Percentiles rank a stretch among this genome's conserved stretches.
These are phyloP conservation scores for Epizoanthus illoricatus DNA, from an alignment of 92 coral and sea anemone species.

Conservation along the genomic window DNA sequence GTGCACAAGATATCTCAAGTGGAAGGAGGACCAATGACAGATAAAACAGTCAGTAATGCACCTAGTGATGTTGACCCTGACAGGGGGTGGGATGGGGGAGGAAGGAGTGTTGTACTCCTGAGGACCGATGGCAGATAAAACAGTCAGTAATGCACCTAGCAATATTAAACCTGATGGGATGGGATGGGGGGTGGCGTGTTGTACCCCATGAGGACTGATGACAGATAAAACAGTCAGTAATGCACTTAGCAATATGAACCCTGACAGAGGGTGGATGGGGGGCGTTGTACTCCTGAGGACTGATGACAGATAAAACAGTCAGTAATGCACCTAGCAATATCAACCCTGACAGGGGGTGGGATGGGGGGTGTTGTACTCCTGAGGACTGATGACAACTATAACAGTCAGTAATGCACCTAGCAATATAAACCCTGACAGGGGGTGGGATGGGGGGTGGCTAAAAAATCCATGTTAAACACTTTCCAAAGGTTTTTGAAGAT, in stretches of 20 bases:
- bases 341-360: too few species aligned
- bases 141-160: constrained; percentile 33
- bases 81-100: too few species aligned
- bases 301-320: constrained; percentile 61
- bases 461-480: too few species aligned
- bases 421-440: too few species aligned
- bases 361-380: background rate
- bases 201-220: constrained; percentile 55
- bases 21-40: constrained; percentile 63
- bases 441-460: too few species aligned
- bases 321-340: background rate
- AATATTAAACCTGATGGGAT: too few species aligned
- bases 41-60: constrained; percentile 56
- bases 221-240: constrained; percentile 62
- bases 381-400: constrained; percentile 57
- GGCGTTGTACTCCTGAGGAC: constrained; percentile 23
- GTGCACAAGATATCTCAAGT: constrained; percentile 86
- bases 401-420: constrained; percentile 40
- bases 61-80: too few species aligned
- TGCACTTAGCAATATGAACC: too few species aligned
- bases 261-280: too few species aligned
- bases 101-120: background rate
- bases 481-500: too few species aligned
- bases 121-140: constrained; percentile 60
- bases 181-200: too few species aligned